A percentile compares a stretch with the other conserved stretches of the same genome.
phyloP scores from a whole-genome alignment of 2,113 vertebrate genomes.

The Bufo gargarizans region DNA sequence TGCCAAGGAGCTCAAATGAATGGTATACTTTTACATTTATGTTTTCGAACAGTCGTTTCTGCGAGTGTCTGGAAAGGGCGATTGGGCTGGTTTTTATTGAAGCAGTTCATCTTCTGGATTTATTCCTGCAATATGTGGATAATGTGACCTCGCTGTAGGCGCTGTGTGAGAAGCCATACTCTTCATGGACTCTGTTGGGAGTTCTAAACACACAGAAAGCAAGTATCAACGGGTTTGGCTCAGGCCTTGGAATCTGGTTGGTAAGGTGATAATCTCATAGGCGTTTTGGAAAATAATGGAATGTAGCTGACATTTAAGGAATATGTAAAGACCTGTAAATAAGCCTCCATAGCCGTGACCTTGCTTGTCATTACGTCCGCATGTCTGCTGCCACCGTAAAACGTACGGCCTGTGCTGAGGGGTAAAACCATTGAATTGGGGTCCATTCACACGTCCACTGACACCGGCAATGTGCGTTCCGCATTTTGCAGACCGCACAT shows the following conservation, averaged over 20 bases:
- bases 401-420: too few species aligned
- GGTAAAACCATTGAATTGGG: too few species aligned
- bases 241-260: constrained; percentile 24
- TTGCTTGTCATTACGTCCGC: not conserved
- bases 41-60: not conserved
- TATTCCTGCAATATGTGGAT: constrained; percentile 18
- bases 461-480: too few species aligned
- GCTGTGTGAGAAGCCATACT: not conserved
- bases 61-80: constrained; percentile 7
- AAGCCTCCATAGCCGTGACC: not conserved
- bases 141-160: not conserved
- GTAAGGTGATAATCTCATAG: constrained; percentile 42
- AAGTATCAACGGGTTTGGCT: constrained; percentile 36
- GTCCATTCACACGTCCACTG: too few species aligned
- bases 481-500: too few species aligned
- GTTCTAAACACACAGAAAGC: constrained; percentile 25
- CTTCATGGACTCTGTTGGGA: not conserved
- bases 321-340: not conserved
- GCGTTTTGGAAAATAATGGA: constrained; percentile 11
- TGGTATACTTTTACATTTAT: constrained; percentile 33
- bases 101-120: constrained; percentile 18
- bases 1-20: constrained; percentile 7
- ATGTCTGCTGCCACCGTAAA: too few species aligned
- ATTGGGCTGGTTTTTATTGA: constrained; percentile 6
- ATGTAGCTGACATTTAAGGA: constrained; percentile 15